Conservation (phyloP, 2,797 vertebrate genomes). For the Rhabdophis nuchalis region DNA sequence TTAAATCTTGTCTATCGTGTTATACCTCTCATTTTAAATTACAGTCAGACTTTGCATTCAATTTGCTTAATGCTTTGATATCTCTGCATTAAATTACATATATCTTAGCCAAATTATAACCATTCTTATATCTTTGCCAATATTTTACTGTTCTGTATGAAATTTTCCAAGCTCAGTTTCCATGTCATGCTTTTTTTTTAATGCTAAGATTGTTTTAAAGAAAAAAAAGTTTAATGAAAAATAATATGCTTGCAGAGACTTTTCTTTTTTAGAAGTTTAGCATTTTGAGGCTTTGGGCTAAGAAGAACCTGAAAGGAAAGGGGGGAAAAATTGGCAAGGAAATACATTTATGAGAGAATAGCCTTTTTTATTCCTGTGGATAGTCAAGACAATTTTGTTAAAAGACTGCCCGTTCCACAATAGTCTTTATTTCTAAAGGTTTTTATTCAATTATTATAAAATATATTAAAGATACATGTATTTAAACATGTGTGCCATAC, state of each 20-base stretch:
- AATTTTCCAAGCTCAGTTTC: conserved; percentile 13
- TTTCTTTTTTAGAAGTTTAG: conserved; percentile 13
- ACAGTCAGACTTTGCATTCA: conserved; percentile 4
- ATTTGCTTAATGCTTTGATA: conserved; percentile 13
- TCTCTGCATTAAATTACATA: conserved; percentile 12
- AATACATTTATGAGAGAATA: not conserved
- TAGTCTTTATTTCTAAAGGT: not conserved
- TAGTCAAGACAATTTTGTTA: not conserved
- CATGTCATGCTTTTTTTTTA: not conserved
- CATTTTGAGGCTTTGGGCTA: not conserved
- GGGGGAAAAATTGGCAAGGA: not conserved
- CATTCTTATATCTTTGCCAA: conserved; percentile 5
- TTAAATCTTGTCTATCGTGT: conserved; percentile 2
- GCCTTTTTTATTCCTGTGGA: conserved; percentile 1
- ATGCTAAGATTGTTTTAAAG: not conserved
- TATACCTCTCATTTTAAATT: conserved; percentile 8
- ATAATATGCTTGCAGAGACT: not conserved
- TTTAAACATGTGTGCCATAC: not conserved
- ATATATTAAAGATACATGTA: not conserved
- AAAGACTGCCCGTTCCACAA: not conserved
- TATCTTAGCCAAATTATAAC: conserved; percentile 4
- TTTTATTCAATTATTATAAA: not conserved
- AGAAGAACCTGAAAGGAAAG: not conserved
- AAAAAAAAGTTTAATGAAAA: conserved; percentile 9
- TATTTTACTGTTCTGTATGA: conserved; percentile 15